Conservation (phyloP, 2,888 invertebrate genomes). For the Pasiphila rectangulata region DNA sequence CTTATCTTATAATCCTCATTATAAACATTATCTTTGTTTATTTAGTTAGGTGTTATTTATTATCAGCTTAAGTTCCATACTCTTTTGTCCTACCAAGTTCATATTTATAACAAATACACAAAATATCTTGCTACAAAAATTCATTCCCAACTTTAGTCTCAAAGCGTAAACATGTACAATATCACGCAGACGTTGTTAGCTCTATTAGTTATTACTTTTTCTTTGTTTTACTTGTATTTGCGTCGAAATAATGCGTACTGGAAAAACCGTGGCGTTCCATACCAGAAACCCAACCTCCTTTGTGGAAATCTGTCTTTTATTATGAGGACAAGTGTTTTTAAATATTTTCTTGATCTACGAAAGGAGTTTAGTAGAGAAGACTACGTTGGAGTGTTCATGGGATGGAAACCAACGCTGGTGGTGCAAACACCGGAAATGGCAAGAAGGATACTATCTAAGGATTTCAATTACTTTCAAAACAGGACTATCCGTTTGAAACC, state of each 20-base stretch:
- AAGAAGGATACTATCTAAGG: slow-evolving; percentile 50
- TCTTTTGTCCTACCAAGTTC: too few species aligned
- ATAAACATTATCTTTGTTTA: too few species aligned
- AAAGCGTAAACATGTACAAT: not conserved
- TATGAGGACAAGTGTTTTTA: slow-evolving; percentile 55
- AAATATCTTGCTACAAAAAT: too few species aligned
- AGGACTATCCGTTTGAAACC: slow-evolving; percentile 41
- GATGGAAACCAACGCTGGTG: slow-evolving; percentile 52
- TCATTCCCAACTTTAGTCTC: too few species aligned
- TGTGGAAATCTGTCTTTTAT: slow-evolving; percentile 55
- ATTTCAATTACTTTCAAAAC: slow-evolving; percentile 54
- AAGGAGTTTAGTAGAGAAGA: slow-evolving; percentile 29
- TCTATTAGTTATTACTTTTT: slow-evolving; percentile 27
- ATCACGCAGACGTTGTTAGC: slow-evolving; percentile 23
- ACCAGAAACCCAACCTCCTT: slow-evolving; percentile 47
- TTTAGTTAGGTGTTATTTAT: too few species aligned
- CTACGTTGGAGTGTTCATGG: slow-evolving; percentile 57
- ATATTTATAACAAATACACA: too few species aligned
- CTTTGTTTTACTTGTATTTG: slow-evolving; percentile 16
- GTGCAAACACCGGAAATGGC: slow-evolving; percentile 59
- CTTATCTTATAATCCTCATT: too few species aligned
- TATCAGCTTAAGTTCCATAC: too few species aligned
- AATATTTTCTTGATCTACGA: slow-evolving; percentile 38
- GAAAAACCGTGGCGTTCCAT: slow-evolving; percentile 55
- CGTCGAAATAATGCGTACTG: slow-evolving; percentile 55